phyloP scores from a whole-genome alignment of 2,113 vertebrate species.

The Hippocampus zosterae region DNA sequence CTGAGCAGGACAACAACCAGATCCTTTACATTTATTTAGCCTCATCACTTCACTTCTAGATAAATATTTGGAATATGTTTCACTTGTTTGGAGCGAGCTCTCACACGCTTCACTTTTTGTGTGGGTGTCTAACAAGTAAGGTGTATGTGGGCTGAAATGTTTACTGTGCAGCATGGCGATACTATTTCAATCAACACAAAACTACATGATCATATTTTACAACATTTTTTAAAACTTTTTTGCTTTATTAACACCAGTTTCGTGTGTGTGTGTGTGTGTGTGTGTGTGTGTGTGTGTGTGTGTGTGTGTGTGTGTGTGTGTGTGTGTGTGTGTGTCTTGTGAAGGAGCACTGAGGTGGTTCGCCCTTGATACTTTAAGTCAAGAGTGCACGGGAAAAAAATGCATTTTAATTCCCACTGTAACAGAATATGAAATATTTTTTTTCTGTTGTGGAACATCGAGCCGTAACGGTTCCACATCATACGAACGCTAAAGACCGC shows the following conservation, averaged over 20 bases:
- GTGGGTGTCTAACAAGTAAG: no score
- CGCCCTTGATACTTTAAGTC: neutral
- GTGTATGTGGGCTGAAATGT: neutral
- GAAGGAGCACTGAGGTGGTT: neutral
- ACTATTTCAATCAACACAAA: neutral
- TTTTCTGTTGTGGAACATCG: neutral
- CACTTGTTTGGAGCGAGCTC: neutral
- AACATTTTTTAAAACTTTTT: neutral
- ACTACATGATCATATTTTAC: neutral
- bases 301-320: neutral
- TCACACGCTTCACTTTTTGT: no score
- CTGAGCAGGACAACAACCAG: slow-evolving; percentile 6
- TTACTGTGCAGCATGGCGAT: neutral
- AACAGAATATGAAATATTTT: neutral
- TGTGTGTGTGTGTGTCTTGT: neutral
- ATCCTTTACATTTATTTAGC: neutral
- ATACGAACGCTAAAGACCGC: neutral
- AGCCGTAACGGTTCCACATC: neutral
- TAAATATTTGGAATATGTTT: neutral
- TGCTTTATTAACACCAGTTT: neutral
- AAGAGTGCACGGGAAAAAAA: neutral
- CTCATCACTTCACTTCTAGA: neutral
- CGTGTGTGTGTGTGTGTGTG: no score
- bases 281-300: neutral
- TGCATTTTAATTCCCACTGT: neutral